Conservation (phyloP, 2,797 vertebrate species). For the Sciurus carolinensis region DNA sequence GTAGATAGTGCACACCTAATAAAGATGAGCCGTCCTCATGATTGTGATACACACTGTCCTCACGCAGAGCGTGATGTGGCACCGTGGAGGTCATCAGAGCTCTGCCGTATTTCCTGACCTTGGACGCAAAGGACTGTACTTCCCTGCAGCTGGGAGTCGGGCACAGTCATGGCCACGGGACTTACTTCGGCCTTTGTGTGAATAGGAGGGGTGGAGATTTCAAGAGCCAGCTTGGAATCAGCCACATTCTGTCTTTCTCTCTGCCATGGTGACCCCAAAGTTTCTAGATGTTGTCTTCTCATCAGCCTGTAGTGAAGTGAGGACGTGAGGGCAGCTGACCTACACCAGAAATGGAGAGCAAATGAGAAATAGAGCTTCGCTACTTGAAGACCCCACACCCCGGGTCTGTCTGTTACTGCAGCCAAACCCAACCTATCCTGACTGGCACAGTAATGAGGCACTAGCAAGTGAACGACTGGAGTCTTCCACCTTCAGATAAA, state of each 20-base stretch:
- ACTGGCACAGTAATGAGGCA: neutral
- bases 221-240: neutral
- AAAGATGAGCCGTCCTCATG: neutral
- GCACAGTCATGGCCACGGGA: neutral
- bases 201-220: neutral
- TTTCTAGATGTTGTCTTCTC: neutral
- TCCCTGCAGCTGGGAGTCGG: neutral
- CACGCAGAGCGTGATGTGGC: rapidly evolving
- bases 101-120: neutral
- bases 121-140: neutral
- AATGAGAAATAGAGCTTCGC: neutral
- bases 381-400: neutral
- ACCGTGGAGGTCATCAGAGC: rapidly evolving
- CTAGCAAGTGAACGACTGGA: neutral
- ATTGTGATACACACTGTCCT: neutral
- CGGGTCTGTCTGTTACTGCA: neutral
- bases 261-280: neutral
- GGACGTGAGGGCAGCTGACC: too few species aligned
- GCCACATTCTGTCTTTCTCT: neutral
- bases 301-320: neutral
- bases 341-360: neutral
- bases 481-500: neutral
- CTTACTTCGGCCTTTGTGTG: neutral
- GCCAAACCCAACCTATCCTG: neutral
- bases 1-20: neutral